Base-by-base conservation (phyloP, 2,797 vertebrate species). In the Pelochelys cantorii region DNA sequence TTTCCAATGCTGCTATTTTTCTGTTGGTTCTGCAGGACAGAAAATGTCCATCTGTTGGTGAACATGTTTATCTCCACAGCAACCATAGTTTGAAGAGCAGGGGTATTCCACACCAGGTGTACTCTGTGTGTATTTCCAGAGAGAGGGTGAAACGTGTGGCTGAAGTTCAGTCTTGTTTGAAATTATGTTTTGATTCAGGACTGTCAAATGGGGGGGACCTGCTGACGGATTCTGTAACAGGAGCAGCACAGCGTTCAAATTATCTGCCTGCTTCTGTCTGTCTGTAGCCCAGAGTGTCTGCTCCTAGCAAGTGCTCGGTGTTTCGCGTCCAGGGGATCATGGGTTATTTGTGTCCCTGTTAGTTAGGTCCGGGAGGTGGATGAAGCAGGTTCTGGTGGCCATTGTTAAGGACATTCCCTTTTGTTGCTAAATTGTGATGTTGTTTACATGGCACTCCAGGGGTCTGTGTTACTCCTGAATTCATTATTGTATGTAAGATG, bases 401-500 rank as follows among this genome's bases (percentile, higher is more conserved):
- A 4, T 53, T 5, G 0, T 57, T 77, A 29, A 34, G 84, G 83
- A 62, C 52, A 10, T 15, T 60, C 42, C 18, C 48, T 22, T 60
- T 34, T 68, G 68, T 31, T 52, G 29, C 74, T 29, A 31, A 79
- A 84, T 68, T 83, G 13, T 1, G 59, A 81, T 0, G 5, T 20
- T 22, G 90, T 82, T 62, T 87, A 22, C 48, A 85, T 7, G 9
- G 86, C 81, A 90, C 75, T 59, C 83, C 59, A 10, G 0, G 59
- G 84, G 74, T n/a, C 68, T 53, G n/a, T 68, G 75, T 90, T 60
- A 81, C 90, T 95, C 92, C 87, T 62, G 62, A 93, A 78, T 92
- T 89, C 62, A 62, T 84, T 93, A 83, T 90, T 94, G 93, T 79
- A 87, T 93, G 83, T 85, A 85, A 88, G 89, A 87, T 84, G 23